Evolutionary conservation across 1,140 invertebrate species (phyloP), one percentile per base, ranked within the genome.

Genomic region (Tetragonula clypearis): DNA sequence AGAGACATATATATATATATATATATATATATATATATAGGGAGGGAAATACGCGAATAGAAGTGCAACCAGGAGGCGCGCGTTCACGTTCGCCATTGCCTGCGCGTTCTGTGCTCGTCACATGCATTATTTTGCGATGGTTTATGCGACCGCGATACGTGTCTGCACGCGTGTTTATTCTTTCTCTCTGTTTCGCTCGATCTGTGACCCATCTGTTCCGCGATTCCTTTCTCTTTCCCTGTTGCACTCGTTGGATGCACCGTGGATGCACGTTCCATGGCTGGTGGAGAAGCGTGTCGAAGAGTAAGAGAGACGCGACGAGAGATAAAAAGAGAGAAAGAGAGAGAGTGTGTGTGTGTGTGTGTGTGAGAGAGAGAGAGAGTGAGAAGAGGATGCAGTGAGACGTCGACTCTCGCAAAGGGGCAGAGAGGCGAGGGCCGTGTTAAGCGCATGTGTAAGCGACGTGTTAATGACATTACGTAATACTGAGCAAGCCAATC

Each of bases 381-480:
- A 53, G 76, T 74, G 75, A 56, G 62, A 60, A 79, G 76, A 78
- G 86, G 84, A 87, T 77, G 77, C 86, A 75, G 65, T 56, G 84
- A 75, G 83, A 90, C 66, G 73, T 82, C 66, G 85, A 72, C 86
- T 82, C 66, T 75, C 82, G 76, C 80, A 75, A 17, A 21, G 86
- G 66, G 69, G 65, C 68, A 65, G 79, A 65, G 84, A 11, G 75
- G 82, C 77, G 74, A 69, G 82, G 76, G 78, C 53, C 26, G 60
- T 71, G 72, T 76, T 88, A 84, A 90, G 91, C 91, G 93, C 89
- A 92, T 92, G 92, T 94, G 92, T 93, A 92, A 93, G 92, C 92
- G 92, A 93, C 92, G 93, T 93, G 93, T 94, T 94, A 94, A 94
- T 93, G 92, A 93, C 93, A 93, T 94, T 94, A 93, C 92, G 92